Conservation (phyloP, 2,113 vertebrate species). For the Hystrix brachyura region DNA sequence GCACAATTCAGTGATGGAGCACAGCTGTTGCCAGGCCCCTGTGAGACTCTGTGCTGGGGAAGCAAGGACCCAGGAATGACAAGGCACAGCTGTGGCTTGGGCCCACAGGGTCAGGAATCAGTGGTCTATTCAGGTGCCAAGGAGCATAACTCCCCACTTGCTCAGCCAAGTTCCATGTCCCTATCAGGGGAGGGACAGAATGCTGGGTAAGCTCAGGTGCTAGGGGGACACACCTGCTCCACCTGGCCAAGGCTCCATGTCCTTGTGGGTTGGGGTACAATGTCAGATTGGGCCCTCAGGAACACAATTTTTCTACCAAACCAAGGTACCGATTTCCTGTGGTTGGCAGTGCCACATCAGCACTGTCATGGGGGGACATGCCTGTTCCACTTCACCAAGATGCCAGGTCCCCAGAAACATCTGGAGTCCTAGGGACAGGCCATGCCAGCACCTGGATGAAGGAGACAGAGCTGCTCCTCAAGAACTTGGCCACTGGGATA, state of each 20-base stretch:
- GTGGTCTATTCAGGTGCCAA: neutral
- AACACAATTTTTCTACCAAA: neutral
- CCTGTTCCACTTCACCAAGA: neutral
- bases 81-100: neutral
- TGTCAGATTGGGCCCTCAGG: neutral
- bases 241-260: neutral
- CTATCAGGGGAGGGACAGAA: neutral
- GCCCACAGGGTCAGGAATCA: neutral
- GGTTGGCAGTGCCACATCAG: neutral
- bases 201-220: neutral
- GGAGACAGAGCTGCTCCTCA: neutral
- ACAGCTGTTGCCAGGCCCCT: neutral
- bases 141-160: neutral
- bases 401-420: neutral
- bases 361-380: neutral
- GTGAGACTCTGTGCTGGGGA: neutral
- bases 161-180: neutral
- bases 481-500: neutral
- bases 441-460: neutral
- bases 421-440: neutral
- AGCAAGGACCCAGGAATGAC: neutral
- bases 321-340: neutral
- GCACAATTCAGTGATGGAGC: neutral
- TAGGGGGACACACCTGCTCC: neutral
- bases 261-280: neutral